These are phyloP conservation scores for Xestia xanthographa DNA, from an alignment of 2,888 invertebrate genomes.

Conservation along the genomic window DNA sequence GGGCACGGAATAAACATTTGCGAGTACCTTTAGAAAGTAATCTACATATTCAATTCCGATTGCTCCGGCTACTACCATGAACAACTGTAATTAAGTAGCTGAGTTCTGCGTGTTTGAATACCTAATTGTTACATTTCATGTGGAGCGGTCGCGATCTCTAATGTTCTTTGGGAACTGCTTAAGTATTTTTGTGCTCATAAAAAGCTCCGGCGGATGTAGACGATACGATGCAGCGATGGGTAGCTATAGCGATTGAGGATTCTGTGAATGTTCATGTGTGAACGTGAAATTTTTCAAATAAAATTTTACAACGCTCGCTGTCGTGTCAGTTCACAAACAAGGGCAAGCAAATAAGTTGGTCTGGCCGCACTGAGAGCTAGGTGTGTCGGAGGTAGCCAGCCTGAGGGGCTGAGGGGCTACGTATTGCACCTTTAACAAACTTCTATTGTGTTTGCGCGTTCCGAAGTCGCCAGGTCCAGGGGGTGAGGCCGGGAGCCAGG, in stretches of 20 bases:
- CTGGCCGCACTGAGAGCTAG: not conserved
- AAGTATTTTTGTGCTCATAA: conserved; percentile 35
- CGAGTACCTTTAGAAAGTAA: conserved; percentile 61
- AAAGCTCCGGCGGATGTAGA: conserved; percentile 8
- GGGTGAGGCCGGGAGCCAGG: conserved; percentile 35
- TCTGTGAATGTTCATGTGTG: conserved; percentile 11
- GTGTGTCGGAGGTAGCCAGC: conserved; percentile 7
- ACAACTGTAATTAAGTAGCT: conserved; percentile 63
- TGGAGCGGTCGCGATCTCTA: conserved; percentile 27
- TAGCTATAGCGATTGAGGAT: not conserved
- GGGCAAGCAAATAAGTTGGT: conserved; percentile 56
- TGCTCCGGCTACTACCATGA: conserved; percentile 48
- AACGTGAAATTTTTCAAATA: conserved; percentile 32
- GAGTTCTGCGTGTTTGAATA: conserved; percentile 60
- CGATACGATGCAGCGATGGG: conserved; percentile 3
- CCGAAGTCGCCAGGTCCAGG: conserved; percentile 52
- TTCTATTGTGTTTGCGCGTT: conserved; percentile 73
- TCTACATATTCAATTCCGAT: conserved; percentile 68
- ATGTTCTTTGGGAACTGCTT: conserved; percentile 30
- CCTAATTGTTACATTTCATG: conserved; percentile 46
- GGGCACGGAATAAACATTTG: conserved; percentile 65
- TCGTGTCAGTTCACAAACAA: conserved; percentile 43
- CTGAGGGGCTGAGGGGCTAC: conserved; percentile 25
- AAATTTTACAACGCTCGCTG: conserved; percentile 23
- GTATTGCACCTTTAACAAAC: conserved; percentile 73